These are phyloP conservation scores for Eupithecia vulgata DNA, from an alignment of 2,888 invertebrate species.

Conservation along the genomic window DNA sequence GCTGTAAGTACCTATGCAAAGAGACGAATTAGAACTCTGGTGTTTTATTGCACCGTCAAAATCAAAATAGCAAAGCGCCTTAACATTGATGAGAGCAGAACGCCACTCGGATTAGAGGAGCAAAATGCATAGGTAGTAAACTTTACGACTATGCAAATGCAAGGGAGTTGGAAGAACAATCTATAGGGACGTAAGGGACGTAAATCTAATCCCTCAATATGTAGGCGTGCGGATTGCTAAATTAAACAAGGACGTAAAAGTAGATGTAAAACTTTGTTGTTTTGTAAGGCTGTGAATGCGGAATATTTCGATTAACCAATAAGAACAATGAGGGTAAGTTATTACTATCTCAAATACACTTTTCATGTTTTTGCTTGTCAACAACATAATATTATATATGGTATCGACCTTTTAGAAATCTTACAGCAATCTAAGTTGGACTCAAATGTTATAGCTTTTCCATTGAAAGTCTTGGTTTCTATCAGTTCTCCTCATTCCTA, in stretches of 20 bases:
- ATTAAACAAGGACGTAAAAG: constrained; percentile 50
- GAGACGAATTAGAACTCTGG: not conserved
- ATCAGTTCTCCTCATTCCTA: not conserved
- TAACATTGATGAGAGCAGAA: constrained; percentile 50
- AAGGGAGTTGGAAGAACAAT: constrained; percentile 51
- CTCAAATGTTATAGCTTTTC: not conserved
- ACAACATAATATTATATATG: no score
- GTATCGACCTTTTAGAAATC: not conserved
- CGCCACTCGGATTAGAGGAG: constrained; percentile 69
- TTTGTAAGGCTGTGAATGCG: not conserved
- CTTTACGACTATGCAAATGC: constrained; percentile 82
- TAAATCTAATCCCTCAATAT: constrained; percentile 70
- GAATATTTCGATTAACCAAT: not conserved
- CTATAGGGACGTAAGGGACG: constrained; percentile 61
- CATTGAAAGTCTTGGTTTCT: no score
- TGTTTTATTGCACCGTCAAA: constrained; percentile 11
- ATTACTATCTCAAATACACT: not conserved
- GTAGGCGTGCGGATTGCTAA: constrained; percentile 60
- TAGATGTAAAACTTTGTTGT: constrained; percentile 16
- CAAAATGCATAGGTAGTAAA: constrained; percentile 80
- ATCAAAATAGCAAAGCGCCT: constrained; percentile 14
- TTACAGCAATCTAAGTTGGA: not conserved
- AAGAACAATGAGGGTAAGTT: not conserved
- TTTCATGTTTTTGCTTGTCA: not conserved
- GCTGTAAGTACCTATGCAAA: not conserved